These are phyloP conservation scores for Cosmia pyralina DNA, from an alignment of 2,888 invertebrate genomes.

Conservation along the genomic window DNA sequence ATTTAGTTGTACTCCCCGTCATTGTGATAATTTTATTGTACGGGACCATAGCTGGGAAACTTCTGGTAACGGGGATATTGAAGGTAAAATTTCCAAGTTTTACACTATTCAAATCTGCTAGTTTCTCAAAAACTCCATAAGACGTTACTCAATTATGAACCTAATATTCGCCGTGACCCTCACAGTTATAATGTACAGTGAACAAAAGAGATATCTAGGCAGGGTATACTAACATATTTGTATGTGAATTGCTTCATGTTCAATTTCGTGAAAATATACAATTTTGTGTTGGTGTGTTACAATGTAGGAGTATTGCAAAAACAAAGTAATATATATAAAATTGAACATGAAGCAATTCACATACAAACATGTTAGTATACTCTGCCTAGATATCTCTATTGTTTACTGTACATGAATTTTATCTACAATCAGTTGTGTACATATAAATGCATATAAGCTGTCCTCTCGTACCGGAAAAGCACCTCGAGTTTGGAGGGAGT, in stretches of 20 bases:
- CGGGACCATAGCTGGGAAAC: not conserved
- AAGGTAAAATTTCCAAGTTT: not conserved
- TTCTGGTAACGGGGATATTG: not conserved
- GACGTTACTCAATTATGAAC: not conserved
- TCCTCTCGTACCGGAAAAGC: constrained; percentile 45
- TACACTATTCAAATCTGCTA: not conserved
- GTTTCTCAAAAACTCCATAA: constrained; percentile 8
- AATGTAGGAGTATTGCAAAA: too few species aligned
- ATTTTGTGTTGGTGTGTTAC: too few species aligned
- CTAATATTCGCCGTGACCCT: constrained; percentile 1
- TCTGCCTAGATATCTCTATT: too few species aligned
- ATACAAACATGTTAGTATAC: too few species aligned
- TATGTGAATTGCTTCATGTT: too few species aligned
- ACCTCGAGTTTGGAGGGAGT: constrained; percentile 27
- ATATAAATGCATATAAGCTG: constrained; percentile 37
- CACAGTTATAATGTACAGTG: constrained; percentile 21
- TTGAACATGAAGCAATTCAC: too few species aligned
- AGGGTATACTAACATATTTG: too few species aligned
- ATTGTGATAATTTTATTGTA: not conserved
- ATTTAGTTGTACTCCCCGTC: not conserved
- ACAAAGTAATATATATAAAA: too few species aligned
- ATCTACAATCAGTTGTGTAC: constrained; percentile 35
- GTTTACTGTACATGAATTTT: constrained; percentile 34
- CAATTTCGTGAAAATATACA: too few species aligned
- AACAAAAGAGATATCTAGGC: too few species aligned